Conservation (phyloP, 2,888 invertebrate genomes). For the Troides helena region DNA sequence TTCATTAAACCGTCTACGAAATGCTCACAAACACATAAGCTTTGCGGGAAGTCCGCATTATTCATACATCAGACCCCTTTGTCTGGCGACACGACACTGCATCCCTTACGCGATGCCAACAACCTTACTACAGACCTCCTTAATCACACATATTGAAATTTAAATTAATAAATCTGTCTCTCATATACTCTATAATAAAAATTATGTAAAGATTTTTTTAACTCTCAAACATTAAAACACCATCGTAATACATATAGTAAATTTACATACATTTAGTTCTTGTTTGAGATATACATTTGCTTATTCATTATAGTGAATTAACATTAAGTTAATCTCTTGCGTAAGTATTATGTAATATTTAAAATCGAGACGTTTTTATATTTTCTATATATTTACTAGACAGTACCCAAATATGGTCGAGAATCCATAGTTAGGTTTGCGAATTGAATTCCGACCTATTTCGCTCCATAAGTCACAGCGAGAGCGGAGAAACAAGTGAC, state of each 20-base stretch:
- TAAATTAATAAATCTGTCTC: slow-evolving; percentile 9
- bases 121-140: slow-evolving; percentile 18
- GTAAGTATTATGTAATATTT: too few species aligned
- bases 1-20: slow-evolving; percentile 61
- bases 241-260: too few species aligned
- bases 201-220: not conserved
- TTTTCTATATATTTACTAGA: too few species aligned
- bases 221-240: too few species aligned
- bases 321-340: too few species aligned
- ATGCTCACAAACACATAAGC: slow-evolving; percentile 44
- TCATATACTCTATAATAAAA: not conserved
- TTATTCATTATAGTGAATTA: too few species aligned
- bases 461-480: slow-evolving; percentile 35
- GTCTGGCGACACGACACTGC: slow-evolving; percentile 52
- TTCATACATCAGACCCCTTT: slow-evolving; percentile 72
- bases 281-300: too few species aligned
- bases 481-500: slow-evolving; percentile 54
- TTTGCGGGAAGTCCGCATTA: slow-evolving; percentile 58
- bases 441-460: slow-evolving; percentile 38
- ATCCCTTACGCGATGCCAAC: slow-evolving; percentile 41
- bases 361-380: too few species aligned
- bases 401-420: slow-evolving; percentile 29
- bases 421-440: slow-evolving; percentile 34
- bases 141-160: slow-evolving; percentile 8
- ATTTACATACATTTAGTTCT: too few species aligned